Conservation (phyloP, 2,888 invertebrate genomes). For the Leucophenga maculata region DNA sequence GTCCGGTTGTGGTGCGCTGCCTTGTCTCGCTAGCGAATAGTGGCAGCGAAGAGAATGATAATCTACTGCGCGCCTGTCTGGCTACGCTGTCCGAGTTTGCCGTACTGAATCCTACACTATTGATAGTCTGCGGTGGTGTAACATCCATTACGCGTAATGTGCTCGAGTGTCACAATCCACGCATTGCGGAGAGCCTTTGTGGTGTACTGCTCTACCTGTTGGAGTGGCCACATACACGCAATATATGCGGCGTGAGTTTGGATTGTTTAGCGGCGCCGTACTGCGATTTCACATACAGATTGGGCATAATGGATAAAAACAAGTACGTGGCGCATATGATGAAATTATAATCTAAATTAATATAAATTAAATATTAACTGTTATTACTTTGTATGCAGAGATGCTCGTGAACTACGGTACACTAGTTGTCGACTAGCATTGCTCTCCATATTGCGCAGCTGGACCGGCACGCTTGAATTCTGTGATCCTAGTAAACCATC, state of each 20-base stretch:
- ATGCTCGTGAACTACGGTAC: constrained; percentile 86
- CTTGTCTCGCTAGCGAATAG: constrained; percentile 88
- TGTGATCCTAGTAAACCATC: constrained; percentile 84
- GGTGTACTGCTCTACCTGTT: constrained; percentile 89
- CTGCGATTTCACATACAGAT: constrained; percentile 89
- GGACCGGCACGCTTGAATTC: constrained; percentile 92
- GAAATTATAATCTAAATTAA: not conserved
- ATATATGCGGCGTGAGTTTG: constrained; percentile 83
- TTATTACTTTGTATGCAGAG: constrained; percentile 71
- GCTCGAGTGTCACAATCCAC: constrained; percentile 88
- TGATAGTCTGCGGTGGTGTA: constrained; percentile 88
- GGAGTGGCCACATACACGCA: constrained; percentile 86
- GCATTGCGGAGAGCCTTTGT: constrained; percentile 91
- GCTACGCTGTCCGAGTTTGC: constrained; percentile 92
- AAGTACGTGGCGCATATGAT: constrained; percentile 73
- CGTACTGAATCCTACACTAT: constrained; percentile 85
- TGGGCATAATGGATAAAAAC: constrained; percentile 81
- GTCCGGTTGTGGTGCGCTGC: constrained; percentile 83
- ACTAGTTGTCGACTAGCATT: constrained; percentile 88
- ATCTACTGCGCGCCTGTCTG: constrained; percentile 86
- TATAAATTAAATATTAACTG: too few relatives aligned
- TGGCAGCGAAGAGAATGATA: constrained; percentile 82
- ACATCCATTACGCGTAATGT: constrained; percentile 86
- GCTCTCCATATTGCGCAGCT: constrained; percentile 89
- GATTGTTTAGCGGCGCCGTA: constrained; percentile 93